Evolutionary conservation across 2,888 invertebrate genomes (phyloP).

Genomic region (Cacoxenus indagator): DNA sequence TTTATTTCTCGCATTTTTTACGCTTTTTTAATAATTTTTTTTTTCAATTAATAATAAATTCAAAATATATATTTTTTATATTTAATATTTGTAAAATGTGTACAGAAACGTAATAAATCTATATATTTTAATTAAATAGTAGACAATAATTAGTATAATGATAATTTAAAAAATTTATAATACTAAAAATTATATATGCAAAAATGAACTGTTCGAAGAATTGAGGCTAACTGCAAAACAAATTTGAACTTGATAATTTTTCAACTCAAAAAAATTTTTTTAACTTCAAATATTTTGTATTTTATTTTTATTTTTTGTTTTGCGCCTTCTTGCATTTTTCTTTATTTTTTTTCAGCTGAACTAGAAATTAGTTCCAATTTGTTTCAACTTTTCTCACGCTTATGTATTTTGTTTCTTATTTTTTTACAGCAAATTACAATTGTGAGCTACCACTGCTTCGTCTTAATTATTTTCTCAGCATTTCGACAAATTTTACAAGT

Average conservation of each 20-base stretch:
- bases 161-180: neutral
- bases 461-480: neutral
- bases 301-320: neutral
- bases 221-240: neutral
- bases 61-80: conserved; percentile 15
- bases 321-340: neutral
- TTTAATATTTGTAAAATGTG: conserved; percentile 36
- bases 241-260: neutral
- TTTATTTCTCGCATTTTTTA: conserved; percentile 40
- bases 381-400: neutral
- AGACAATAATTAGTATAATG: neutral
- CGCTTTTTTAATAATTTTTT: conserved; percentile 28
- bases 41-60: conserved; percentile 12
- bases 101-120: conserved; percentile 49
- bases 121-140: neutral
- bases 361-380: neutral
- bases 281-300: neutral
- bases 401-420: neutral
- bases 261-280: neutral
- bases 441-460: neutral
- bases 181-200: neutral
- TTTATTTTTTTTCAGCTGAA: neutral
- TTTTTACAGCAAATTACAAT: conserved; percentile 23
- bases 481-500: conserved; percentile 12
- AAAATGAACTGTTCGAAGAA: neutral